Base-by-base conservation (phyloP, 2,888 invertebrate genomes). In the Orthosia gothica region DNA sequence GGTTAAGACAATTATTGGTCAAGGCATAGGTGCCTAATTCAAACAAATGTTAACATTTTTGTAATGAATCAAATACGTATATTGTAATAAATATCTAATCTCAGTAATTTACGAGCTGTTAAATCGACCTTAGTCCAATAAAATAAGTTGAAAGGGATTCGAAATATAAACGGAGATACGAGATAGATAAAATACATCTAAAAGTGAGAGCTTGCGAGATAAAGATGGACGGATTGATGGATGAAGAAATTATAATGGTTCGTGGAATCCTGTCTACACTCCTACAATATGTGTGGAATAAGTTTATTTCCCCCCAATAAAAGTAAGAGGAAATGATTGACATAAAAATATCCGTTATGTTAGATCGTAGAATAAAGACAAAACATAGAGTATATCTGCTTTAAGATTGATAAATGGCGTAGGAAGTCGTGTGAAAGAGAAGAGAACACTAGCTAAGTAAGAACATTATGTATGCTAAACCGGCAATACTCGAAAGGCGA, bases 181-280 rank as follows among this genome's bases (percentile, higher is more conserved):
- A 59, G 20, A 65, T 54, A 50, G 52, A 61, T 62, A 57, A 71
- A 65, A 81, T 70, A 81, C 54, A 65, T 72, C 78, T 59, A 47
- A 64, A 68, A 68, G 49, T 54, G 45, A 54, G 58, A 65, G 54
- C 15, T 66, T 52, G n/a, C 47, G 47, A 62, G 58, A 70, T 70
- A 62, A 54, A 65, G 65, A 73, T 68, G 32, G 64, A 47, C 59
- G 45, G 55, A 74, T 70, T 75, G 75, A 75, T 73, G 50, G 70
- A 76, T 76, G 65, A 64, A 76, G 65, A 79, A 63, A 79, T 73
- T 63, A 85, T 66, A 82, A 75, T 73, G 79, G 71, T 79, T 70
- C 54, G 70, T 69, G 57, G 59, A 40, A 40, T 40, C 9, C 40
- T 40, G 40, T 7, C 69, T 57, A 69, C 55, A 59, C 20, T 52